phyloP scores from a whole-genome alignment of 1,140 invertebrate genomes.

The Ganaspis sp. region DNA sequence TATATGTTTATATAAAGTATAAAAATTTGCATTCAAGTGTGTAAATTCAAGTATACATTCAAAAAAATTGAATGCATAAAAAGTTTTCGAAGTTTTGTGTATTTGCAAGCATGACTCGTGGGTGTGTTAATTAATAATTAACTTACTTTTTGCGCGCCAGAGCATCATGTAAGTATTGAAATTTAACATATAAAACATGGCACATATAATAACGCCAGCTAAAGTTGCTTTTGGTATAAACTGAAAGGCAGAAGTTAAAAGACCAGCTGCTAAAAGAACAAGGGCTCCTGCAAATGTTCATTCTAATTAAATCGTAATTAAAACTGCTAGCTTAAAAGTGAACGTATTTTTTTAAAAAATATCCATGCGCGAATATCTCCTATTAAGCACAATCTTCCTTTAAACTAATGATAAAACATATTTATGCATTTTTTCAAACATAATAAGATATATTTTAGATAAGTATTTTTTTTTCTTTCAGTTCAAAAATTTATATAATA shows the following conservation, averaged over 20 bases:
- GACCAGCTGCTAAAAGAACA: constrained; percentile 81
- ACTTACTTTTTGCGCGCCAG: constrained; percentile 76
- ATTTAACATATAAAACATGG: constrained; percentile 88
- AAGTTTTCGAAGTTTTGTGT: too few species aligned
- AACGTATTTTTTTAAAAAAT: neutral
- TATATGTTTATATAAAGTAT: too few species aligned
- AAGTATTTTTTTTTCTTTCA: too few species aligned
- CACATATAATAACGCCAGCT: constrained; percentile 83
- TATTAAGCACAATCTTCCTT: too few species aligned
- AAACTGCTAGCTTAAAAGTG: neutral
- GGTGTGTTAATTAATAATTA: neutral
- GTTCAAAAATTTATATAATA: too few species aligned
- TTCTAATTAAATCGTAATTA: neutral
- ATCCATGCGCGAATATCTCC: neutral
- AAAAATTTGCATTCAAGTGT: too few species aligned
- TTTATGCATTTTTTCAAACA: too few species aligned
- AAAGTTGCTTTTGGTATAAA: constrained; percentile 86
- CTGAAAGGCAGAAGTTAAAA: constrained; percentile 83
- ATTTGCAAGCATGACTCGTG: too few species aligned
- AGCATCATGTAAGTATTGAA: constrained; percentile 83
- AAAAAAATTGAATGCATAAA: too few species aligned
- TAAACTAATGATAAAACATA: too few species aligned
- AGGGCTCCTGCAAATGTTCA: constrained; percentile 76
- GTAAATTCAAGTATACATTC: too few species aligned
- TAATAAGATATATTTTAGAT: too few species aligned